Evolutionary conservation across 2,888 invertebrate species (phyloP).

Genomic region (Aporophyla lueneburgensis): DNA sequence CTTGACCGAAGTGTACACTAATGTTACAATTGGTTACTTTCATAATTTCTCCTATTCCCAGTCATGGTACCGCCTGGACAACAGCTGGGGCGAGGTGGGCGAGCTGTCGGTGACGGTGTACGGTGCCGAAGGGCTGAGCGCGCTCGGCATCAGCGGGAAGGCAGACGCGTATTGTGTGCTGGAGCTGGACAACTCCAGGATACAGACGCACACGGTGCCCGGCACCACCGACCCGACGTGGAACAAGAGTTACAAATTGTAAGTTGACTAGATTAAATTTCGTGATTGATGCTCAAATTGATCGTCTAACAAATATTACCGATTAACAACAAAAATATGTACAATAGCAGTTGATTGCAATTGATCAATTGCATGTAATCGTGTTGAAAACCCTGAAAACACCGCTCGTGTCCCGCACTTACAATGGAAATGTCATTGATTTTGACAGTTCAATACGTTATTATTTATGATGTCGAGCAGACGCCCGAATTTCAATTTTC

Average conservation of each 20-base stretch:
- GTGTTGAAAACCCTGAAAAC: too few species aligned
- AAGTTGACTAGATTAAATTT: constrained; percentile 64
- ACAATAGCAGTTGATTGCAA: too few species aligned
- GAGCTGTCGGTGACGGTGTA: constrained; percentile 84
- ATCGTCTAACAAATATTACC: too few species aligned
- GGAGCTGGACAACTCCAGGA: constrained; percentile 85
- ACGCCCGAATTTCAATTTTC: not conserved
- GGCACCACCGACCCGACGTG: constrained; percentile 83
- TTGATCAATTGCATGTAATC: too few species aligned
- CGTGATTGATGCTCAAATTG: too few species aligned
- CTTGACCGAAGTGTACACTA: too few species aligned
- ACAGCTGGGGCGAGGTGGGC: constrained; percentile 83
- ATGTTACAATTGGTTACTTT: not conserved
- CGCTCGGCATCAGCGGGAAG: constrained; percentile 81
- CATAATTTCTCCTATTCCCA: constrained; percentile 61
- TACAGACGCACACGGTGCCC: constrained; percentile 84
- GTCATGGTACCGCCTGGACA: constrained; percentile 85
- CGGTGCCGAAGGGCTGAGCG: constrained; percentile 81
- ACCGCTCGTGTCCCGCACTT: too few species aligned
- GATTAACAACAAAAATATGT: too few species aligned
- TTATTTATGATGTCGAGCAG: not conserved
- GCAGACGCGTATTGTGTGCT: constrained; percentile 86
- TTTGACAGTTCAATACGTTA: too few species aligned
- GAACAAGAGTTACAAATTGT: constrained; percentile 87
- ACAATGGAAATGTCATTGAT: too few species aligned